These are phyloP conservation scores for Cyprinus carpio DNA, from an alignment of 2,113 vertebrate species.

Conservation along the genomic window DNA sequence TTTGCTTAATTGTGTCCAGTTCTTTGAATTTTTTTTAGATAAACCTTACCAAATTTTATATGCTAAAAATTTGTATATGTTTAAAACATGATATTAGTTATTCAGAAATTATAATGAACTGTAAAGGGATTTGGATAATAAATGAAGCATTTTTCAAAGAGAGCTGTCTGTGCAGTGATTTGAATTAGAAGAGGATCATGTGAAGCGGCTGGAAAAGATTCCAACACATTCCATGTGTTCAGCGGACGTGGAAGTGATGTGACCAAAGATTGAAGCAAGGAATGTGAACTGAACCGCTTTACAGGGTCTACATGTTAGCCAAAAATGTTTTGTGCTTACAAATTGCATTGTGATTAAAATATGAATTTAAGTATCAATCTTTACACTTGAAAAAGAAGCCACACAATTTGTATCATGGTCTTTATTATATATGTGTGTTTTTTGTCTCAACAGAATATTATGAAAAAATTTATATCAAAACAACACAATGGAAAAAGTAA, in stretches of 20 bases:
- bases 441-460: constrained; percentile 58
- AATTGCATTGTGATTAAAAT: not conserved
- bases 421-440: constrained; percentile 47
- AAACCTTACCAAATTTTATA: not conserved
- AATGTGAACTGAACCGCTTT: not conserved
- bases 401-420: constrained; percentile 22
- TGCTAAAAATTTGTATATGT: not conserved
- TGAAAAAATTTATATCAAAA: constrained; percentile 46
- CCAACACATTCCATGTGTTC: constrained; percentile 21
- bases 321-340: not conserved
- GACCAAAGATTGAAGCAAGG: not conserved
- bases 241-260: not conserved
- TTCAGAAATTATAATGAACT: not conserved
- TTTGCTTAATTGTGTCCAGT: too few relatives aligned
- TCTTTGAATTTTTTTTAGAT: too few relatives aligned
- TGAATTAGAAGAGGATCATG: constrained; percentile 1
- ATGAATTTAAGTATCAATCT: not conserved
- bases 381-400: not conserved
- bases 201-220: not conserved
- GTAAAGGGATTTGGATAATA: not conserved
- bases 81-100: not conserved
- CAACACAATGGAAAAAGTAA: constrained; percentile 57
- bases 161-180: not conserved
- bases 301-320: not conserved
- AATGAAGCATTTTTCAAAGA: not conserved